Conservation (phyloP, 1,140 invertebrate genomes). For the Heliothis virescens region DNA sequence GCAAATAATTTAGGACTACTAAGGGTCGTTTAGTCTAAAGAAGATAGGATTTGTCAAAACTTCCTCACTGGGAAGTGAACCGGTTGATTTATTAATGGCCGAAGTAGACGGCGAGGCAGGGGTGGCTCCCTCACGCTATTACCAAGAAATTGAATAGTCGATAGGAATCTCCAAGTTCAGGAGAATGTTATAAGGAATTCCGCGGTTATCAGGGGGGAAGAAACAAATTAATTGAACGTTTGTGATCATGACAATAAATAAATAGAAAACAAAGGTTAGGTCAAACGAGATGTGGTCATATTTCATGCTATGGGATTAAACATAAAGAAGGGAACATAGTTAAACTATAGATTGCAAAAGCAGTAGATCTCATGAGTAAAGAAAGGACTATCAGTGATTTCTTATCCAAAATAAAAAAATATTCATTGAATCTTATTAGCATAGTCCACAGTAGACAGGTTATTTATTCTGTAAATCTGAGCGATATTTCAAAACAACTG, state of each 20-base stretch:
- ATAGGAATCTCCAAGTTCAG: neutral
- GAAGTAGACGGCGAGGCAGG: neutral
- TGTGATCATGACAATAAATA: too few species aligned
- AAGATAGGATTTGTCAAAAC: constrained; percentile 10
- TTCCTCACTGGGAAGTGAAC: neutral
- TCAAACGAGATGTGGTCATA: too few species aligned
- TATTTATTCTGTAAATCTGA: neutral
- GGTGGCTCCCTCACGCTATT: constrained; percentile 3
- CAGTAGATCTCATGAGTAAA: too few species aligned
- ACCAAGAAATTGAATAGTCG: constrained; percentile 25
- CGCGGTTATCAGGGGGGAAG: neutral
- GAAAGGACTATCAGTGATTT: too few species aligned
- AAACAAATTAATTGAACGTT: too few species aligned
- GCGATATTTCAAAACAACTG: constrained; percentile 11
- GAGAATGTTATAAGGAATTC: neutral
- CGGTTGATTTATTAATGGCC: constrained; percentile 38
- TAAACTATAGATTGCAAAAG: too few species aligned
- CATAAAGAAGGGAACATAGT: too few species aligned
- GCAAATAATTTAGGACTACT: constrained; percentile 11
- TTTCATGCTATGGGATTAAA: too few species aligned
- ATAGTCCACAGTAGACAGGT: neutral
- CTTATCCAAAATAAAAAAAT: too few species aligned
- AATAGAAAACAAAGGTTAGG: too few species aligned
- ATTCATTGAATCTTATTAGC: too few species aligned
- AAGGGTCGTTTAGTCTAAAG: neutral